These are phyloP conservation scores for Yoshiicerus persimilis DNA, from an alignment of 1,140 invertebrate genomes.

Conservation along the genomic window DNA sequence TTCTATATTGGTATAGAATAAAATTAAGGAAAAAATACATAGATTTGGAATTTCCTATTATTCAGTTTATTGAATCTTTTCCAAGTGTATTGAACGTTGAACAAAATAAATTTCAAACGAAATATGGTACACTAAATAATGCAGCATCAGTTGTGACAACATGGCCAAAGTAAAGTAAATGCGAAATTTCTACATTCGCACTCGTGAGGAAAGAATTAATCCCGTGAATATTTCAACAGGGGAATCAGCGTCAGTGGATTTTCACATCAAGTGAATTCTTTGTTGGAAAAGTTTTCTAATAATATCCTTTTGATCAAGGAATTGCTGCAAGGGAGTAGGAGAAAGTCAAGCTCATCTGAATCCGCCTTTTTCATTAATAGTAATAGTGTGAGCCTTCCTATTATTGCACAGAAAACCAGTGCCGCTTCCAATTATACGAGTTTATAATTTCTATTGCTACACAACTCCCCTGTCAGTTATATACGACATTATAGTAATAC, in stretches of 20 bases:
- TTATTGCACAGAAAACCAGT: too few species aligned
- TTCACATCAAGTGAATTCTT: neutral
- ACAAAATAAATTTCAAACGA: too few species aligned
- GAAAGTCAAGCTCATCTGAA: neutral
- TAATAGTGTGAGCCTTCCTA: neutral
- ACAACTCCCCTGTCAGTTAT: neutral
- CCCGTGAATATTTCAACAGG: neutral
- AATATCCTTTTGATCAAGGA: neutral
- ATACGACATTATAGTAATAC: too few species aligned
- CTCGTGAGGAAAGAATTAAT: neutral
- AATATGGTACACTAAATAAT: too few species aligned
- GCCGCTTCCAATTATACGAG: neutral
- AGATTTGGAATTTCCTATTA: too few species aligned
- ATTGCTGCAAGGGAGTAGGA: neutral
- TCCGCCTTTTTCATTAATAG: neutral
- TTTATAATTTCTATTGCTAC: neutral
- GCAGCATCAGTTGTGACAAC: too few species aligned
- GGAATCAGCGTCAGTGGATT: neutral
- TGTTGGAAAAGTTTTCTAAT: neutral
- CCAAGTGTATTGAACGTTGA: too few species aligned
- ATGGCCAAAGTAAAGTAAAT: too few species aligned
- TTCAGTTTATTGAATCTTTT: too few species aligned
- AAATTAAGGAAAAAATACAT: too few species aligned
- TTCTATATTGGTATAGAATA: too few species aligned
- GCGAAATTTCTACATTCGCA: neutral